phyloP scores from a whole-genome alignment of 2,888 invertebrate genomes.

The Stratiomys singularior region DNA sequence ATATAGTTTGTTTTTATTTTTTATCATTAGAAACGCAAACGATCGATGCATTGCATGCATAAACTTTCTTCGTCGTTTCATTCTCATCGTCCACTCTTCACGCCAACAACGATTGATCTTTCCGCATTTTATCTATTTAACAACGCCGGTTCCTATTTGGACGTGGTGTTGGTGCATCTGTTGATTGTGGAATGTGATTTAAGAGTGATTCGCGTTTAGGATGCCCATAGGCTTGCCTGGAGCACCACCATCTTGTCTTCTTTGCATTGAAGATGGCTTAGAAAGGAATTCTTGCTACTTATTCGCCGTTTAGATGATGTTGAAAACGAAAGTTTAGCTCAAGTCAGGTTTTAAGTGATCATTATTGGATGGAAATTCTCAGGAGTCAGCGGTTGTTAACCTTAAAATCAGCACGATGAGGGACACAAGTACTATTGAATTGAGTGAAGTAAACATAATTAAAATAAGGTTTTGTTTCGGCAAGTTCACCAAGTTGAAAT shows the following conservation, averaged over 20 bases:
- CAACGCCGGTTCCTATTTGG: neutral
- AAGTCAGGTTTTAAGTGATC: neutral
- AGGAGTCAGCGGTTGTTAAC: neutral
- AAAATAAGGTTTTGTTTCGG: too few relatives aligned
- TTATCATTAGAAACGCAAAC: neutral
- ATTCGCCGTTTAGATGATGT: neutral
- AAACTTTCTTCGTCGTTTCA: slow-evolving; percentile 26
- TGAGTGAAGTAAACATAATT: too few relatives aligned
- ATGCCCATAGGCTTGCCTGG: slow-evolving; percentile 13
- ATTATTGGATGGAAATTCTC: neutral
- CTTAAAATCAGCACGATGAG: neutral
- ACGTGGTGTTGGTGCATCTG: neutral
- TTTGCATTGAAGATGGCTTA: neutral
- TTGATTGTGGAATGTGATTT: neutral
- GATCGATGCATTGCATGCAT: neutral
- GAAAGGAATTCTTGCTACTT: slow-evolving; percentile 34
- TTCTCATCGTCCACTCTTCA: neutral
- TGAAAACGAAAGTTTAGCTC: slow-evolving; percentile 24
- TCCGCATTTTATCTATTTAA: slow-evolving; percentile 31
- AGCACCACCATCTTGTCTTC: slow-evolving; percentile 7
- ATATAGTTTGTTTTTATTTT: neutral
- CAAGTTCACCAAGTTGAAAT: too few relatives aligned
- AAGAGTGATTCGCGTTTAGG: neutral
- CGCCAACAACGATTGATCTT: slow-evolving; percentile 29
- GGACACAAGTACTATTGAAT: too few relatives aligned